Percentiles rank a stretch among this genome's conserved stretches.
Evolutionary conservation across 2,888 invertebrate genomes (phyloP).

Genomic region (Tubulanus polymorphus): DNA sequence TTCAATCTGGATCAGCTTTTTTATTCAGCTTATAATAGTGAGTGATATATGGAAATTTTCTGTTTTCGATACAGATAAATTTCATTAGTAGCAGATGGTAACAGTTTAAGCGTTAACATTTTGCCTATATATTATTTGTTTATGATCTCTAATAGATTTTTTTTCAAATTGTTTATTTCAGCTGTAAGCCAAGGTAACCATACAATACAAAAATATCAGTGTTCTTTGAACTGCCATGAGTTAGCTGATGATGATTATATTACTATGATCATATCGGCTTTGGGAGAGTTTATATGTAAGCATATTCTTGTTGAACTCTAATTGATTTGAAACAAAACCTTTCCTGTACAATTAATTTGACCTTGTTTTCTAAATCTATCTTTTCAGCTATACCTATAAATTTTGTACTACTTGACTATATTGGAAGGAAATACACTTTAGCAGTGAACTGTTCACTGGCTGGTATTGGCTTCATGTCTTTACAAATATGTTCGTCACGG

Average conservation of each 20-base stretch:
- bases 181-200: neutral
- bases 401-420: slow-evolving; percentile 40
- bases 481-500: slow-evolving; percentile 31
- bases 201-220: neutral
- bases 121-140: no score
- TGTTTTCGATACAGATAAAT: no score
- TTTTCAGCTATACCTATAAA: slow-evolving; percentile 48
- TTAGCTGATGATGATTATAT: slow-evolving; percentile 39
- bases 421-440: slow-evolving; percentile 40
- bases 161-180: neutral
- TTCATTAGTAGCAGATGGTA: no score
- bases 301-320: no score
- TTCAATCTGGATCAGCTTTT: no score
- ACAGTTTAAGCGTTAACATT: no score
- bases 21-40: no score
- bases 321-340: no score
- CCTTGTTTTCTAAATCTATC: slow-evolving; percentile 4
- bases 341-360: neutral
- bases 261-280: slow-evolving; percentile 47
- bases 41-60: no score
- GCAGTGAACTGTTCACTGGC: slow-evolving; percentile 29
- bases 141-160: no score
- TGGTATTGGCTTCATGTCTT: slow-evolving; percentile 35
- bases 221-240: slow-evolving; percentile 34
- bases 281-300: slow-evolving; percentile 49